Evolutionary conservation across 2,888 invertebrate species (phyloP), one percentile per base, ranked within the genome.

Genomic region (Andrena chrysosceles): DNA sequence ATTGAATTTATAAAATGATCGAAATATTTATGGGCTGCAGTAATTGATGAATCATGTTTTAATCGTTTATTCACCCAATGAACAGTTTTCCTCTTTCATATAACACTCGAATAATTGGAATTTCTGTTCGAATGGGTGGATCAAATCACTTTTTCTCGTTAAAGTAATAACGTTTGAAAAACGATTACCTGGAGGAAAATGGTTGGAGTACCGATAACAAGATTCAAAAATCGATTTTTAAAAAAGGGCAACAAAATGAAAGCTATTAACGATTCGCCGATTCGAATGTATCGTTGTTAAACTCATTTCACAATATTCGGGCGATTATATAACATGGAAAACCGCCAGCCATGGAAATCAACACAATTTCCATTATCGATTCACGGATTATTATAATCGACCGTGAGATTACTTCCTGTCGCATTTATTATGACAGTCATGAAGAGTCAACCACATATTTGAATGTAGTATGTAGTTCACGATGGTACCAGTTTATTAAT

Each of bases 401-500:
- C 8, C 10, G n/a, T 5, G 68, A 72, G 71, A 78, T 78, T 78
- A 77, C 54, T 63, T 42, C 29, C 31, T 31, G 35, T 68, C n/a
- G 52, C 10, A 72, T 81, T 80, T 69, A 72, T 72, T 72, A 56
- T 2, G 7, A 26, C 33, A 56, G 49, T 68, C 49, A 33, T 42
- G 42, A 79, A 63, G 49, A 48, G 35, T 33, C 63, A 35, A 59
- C 31, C 2, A 64, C 29, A 31, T 10, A 16, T 72, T 79, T 63
- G 70, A 49, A 33, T 69, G 48, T 56, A 54, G 23, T 64, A 52
- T 76, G 71, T 75, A 78, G 69, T 86, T 73, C 74, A 69, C 75
- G 66, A 86, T 82, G 66, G 64, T 67, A 73, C 31, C 20, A 26
- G 56, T 63, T 81, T 80, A 80, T 80, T 79, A 81, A 79, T 68